Percentiles rank a stretch among this genome's conserved stretches.
These are phyloP conservation scores for Oscheius sp. DNA, from an alignment of 2,888 invertebrate species.

Conservation along the genomic window DNA sequence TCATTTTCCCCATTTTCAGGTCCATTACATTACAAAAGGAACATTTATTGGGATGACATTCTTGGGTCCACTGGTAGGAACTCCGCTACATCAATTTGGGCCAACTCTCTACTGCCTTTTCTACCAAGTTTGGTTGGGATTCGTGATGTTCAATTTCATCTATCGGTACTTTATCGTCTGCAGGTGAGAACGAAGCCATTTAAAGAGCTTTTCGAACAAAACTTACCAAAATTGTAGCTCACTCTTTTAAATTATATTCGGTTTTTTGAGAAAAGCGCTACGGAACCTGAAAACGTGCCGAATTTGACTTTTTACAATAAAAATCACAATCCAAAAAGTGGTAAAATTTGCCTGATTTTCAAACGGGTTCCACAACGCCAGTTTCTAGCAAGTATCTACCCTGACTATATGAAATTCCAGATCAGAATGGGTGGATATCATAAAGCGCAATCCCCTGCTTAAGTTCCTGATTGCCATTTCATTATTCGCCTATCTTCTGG, in stretches of 20 bases:
- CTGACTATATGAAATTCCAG: background rate
- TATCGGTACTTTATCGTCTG: slow-evolving; percentile 12
- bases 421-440: background rate
- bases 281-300: too few relatives aligned
- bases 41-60: slow-evolving; percentile 12
- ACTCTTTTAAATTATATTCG: background rate
- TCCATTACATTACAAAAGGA: slow-evolving; percentile 2
- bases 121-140: slow-evolving; percentile 14
- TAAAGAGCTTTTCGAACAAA: background rate
- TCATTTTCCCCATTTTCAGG: background rate
- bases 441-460: background rate
- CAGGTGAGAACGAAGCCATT: background rate
- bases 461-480: background rate
- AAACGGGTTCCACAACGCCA: too few relatives aligned
- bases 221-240: background rate
- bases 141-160: slow-evolving; percentile 5
- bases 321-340: too few relatives aligned
- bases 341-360: too few relatives aligned
- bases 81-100: background rate
- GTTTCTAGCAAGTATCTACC: too few relatives aligned
- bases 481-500: background rate
- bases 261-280: too few relatives aligned
- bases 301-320: too few relatives aligned
- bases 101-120: slow-evolving; percentile 9
- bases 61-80: background rate